These are phyloP conservation scores for Girardinus metallicus DNA, from an alignment of 2,797 vertebrate genomes.

Conservation along the genomic window DNA sequence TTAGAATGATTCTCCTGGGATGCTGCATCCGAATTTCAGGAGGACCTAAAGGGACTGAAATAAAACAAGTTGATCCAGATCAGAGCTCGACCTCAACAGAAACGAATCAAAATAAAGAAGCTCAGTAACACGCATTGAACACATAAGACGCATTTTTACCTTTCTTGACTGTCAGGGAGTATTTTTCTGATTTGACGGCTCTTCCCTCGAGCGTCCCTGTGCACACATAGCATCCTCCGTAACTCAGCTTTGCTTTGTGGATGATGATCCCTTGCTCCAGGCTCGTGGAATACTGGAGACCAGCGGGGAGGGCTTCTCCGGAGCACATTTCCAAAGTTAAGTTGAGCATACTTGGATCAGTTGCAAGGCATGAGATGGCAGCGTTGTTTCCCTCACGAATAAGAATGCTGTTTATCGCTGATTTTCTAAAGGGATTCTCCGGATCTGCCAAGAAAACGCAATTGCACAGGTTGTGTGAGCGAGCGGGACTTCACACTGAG, in stretches of 20 bases:
- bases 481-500: constrained; percentile 13
- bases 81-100: neutral
- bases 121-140: neutral
- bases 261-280: constrained; percentile 87
- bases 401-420: constrained; percentile 76
- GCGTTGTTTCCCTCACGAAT: constrained; percentile 82
- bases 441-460: constrained; percentile 84
- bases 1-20: constrained; percentile 83
- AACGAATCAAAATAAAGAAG: neutral
- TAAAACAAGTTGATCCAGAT: neutral
- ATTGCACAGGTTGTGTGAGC: constrained; percentile 46
- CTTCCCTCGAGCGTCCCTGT: constrained; percentile 75
- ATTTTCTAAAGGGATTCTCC: constrained; percentile 86
- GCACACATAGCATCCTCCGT: constrained; percentile 89
- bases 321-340: constrained; percentile 85
- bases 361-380: constrained; percentile 87
- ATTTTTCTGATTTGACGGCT: constrained; percentile 73
- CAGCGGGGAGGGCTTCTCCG: constrained; percentile 74
- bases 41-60: constrained; percentile 83
- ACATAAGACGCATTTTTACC: constrained; percentile 74
- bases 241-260: constrained; percentile 80
- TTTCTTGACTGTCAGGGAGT: constrained; percentile 86
- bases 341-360: constrained; percentile 85
- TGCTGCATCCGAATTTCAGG: constrained; percentile 86
- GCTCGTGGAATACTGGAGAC: constrained; percentile 80